phyloP scores from a whole-genome alignment of 2,113 vertebrate species.

The Passer montanus region DNA sequence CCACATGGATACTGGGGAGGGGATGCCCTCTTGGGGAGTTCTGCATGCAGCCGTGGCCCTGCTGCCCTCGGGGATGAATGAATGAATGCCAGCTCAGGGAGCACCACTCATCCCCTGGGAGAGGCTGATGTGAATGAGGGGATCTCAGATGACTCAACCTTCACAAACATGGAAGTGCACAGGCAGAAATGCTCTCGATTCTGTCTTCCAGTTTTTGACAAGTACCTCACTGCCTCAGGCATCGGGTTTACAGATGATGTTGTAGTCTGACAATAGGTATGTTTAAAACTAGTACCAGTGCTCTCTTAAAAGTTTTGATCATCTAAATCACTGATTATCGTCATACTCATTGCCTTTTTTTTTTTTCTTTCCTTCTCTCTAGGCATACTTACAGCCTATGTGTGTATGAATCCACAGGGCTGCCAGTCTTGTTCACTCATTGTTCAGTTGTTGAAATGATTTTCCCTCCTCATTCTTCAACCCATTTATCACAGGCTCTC shows the following conservation, averaged over 20 bases:
- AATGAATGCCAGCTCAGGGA: background rate
- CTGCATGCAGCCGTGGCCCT: background rate
- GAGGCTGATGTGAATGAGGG: background rate
- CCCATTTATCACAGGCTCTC: background rate
- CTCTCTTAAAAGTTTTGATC: background rate
- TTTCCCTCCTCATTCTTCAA: background rate
- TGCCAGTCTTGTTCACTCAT: background rate
- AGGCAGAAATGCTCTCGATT: background rate
- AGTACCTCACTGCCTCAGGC: background rate
- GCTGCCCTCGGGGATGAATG: background rate
- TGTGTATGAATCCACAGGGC: background rate
- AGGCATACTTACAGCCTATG: background rate
- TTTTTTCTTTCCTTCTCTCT: background rate
- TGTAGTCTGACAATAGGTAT: background rate
- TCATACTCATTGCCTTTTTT: background rate
- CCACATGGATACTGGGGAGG: background rate
- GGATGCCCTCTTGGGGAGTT: background rate
- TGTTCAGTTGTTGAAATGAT: background rate
- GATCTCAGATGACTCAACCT: background rate
- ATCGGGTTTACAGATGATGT: fast-evolving
- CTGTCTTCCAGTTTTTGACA: background rate
- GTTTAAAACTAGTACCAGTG: background rate
- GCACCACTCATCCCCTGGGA: background rate
- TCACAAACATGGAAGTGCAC: background rate
- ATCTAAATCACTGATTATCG: background rate